Conservation (phyloP, 2,888 invertebrate species). For the Pyrrhia umbra region DNA sequence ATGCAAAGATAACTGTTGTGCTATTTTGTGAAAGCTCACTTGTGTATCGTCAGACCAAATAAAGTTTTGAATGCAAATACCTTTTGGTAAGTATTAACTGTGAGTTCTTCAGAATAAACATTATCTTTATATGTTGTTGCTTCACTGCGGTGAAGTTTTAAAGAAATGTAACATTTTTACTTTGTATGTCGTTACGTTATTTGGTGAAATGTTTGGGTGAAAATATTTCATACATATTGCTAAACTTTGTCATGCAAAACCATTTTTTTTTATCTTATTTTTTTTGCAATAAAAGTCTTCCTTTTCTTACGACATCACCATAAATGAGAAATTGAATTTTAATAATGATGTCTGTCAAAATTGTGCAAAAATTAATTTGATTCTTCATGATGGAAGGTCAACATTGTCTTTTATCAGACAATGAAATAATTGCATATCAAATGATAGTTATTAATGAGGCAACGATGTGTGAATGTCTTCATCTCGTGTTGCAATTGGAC, state of each 20-base stretch:
- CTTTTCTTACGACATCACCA: slow-evolving; percentile 15
- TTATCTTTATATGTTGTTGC: too few relatives aligned
- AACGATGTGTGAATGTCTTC: slow-evolving; percentile 57
- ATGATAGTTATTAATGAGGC: slow-evolving; percentile 41
- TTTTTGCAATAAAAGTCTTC: slow-evolving; percentile 1
- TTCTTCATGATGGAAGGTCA: slow-evolving; percentile 23
- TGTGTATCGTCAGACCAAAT: neutral
- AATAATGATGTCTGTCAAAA: slow-evolving; percentile 25
- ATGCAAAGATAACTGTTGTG: slow-evolving; percentile 7
- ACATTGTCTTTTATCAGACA: slow-evolving; percentile 41
- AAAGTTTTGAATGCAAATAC: neutral
- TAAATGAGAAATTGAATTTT: slow-evolving; percentile 19
- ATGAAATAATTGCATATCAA: slow-evolving; percentile 44
- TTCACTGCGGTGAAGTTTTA: too few relatives aligned
- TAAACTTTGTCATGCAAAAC: too few relatives aligned
- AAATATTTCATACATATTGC: too few relatives aligned
- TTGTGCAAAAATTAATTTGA: slow-evolving; percentile 31
- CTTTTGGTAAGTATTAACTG: too few relatives aligned
- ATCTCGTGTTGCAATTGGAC: slow-evolving; percentile 44
- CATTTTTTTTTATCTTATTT: too few relatives aligned
- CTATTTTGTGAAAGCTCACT: slow-evolving; percentile 11
- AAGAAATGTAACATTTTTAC: too few relatives aligned
- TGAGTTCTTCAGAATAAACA: too few relatives aligned
- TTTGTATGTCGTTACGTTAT: too few relatives aligned
- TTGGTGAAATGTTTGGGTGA: too few relatives aligned